Percentiles rank a stretch among this genome's conserved stretches.
These are phyloP conservation scores for Baronia brevicornis DNA, from an alignment of 2,888 invertebrate species.

Conservation along the genomic window DNA sequence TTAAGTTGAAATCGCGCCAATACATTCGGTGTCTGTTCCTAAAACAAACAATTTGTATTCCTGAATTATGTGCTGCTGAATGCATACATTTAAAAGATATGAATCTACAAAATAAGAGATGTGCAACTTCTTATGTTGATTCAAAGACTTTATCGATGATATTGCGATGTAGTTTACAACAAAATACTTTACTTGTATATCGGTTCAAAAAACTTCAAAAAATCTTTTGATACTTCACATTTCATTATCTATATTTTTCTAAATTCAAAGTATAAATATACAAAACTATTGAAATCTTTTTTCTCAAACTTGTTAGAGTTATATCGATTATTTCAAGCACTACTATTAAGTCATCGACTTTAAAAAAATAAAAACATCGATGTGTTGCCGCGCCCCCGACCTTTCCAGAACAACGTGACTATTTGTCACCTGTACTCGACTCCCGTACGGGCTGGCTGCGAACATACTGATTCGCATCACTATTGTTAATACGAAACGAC, in stretches of 20 bases:
- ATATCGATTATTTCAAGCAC: constrained; percentile 27
- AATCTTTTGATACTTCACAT: too few species aligned
- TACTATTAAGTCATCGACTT: constrained; percentile 67
- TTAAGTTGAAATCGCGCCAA: constrained; percentile 70
- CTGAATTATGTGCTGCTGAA: constrained; percentile 74
- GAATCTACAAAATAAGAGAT: constrained; percentile 65
- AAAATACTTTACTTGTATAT: background rate
- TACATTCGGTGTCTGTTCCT: constrained; percentile 68
- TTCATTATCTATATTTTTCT: constrained; percentile 19
- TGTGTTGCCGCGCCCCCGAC: constrained; percentile 55
- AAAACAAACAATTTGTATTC: constrained; percentile 75
- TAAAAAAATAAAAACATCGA: constrained; percentile 68
- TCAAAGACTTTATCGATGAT: constrained; percentile 28
- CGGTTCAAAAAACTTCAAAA: too few species aligned
- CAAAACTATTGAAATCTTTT: too few species aligned
- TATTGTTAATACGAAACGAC: constrained; percentile 28
- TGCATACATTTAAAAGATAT: constrained; percentile 75
- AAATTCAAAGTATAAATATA: background rate
- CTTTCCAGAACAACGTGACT: constrained; percentile 66
- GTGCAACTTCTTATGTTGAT: constrained; percentile 23
- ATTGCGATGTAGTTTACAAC: constrained; percentile 4
- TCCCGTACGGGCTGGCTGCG: constrained; percentile 63
- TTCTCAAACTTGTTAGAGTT: too few species aligned
- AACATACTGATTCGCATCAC: constrained; percentile 69
- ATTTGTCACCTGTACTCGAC: constrained; percentile 73